Conservation (phyloP, 2,113 vertebrate species). For the Pristiophorus japonicus region DNA sequence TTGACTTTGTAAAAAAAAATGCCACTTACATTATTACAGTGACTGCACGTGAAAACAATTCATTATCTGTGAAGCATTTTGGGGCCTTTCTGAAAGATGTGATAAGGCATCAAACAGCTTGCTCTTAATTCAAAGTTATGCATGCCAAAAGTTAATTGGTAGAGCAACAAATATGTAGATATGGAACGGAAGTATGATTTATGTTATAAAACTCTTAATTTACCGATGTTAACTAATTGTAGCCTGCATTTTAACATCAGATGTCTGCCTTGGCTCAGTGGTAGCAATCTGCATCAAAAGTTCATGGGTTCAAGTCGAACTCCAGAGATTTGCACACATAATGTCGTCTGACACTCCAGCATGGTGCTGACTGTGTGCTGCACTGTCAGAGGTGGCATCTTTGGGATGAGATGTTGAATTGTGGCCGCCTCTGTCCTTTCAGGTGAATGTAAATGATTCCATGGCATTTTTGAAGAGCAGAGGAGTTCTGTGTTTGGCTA, state of each 20-base stretch:
- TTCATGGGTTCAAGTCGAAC: background rate
- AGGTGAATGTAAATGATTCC: background rate
- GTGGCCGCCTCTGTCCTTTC: background rate
- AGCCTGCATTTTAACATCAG: background rate
- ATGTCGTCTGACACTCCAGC: background rate
- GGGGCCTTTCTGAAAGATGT: too few species aligned
- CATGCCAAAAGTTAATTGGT: background rate
- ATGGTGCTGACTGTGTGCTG: background rate
- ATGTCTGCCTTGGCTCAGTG: background rate
- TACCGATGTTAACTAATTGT: background rate
- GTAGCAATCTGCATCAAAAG: background rate
- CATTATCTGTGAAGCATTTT: too few species aligned
- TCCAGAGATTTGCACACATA: background rate
- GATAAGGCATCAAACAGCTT: too few species aligned
- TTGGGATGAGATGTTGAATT: background rate
- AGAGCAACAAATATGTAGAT: background rate
- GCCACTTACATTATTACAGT: too few species aligned
- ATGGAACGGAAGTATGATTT: background rate
- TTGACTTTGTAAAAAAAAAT: background rate
- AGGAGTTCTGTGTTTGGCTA: background rate
- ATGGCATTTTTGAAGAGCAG: background rate
- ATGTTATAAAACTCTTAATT: background rate
- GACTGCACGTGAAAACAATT: too few species aligned
- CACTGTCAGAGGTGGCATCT: background rate
- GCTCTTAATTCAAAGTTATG: too few species aligned